These are phyloP conservation scores for Lacerta viridis DNA, from an alignment of 2,797 vertebrate species.

Conservation along the genomic window DNA sequence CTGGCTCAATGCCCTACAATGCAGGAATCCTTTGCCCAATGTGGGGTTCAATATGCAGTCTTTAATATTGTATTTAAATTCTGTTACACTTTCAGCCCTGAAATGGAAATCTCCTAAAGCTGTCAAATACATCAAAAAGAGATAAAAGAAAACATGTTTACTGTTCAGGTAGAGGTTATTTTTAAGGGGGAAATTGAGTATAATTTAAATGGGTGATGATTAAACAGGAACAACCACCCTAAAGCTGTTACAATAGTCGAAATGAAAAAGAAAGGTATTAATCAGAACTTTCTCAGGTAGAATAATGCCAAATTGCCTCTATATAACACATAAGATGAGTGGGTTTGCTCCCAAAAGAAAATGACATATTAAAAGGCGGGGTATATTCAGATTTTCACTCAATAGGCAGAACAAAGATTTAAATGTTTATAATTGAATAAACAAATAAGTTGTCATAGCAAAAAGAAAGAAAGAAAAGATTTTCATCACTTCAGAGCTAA, in stretches of 20 bases:
- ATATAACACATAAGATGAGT: not conserved
- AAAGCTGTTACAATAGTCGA: not conserved
- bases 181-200: not conserved
- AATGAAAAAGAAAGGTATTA: conserved; percentile 2
- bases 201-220: not conserved
- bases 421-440: not conserved
- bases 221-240: not conserved
- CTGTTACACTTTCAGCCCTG: not conserved
- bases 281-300: not conserved
- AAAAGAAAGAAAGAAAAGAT: not conserved
- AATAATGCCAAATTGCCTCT: not conserved
- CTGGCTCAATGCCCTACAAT: too few relatives aligned
- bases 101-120: not conserved
- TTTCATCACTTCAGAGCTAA: not conserved
- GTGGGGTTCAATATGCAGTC: not conserved
- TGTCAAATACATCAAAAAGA: not conserved
- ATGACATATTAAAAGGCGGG: not conserved
- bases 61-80: not conserved
- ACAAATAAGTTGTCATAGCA: not conserved
- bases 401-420: not conserved
- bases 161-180: not conserved
- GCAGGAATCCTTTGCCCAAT: too few relatives aligned
- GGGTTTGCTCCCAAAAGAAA: not conserved
- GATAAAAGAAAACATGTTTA: not conserved
- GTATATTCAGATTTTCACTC: not conserved